Evolutionary conservation across 2,888 invertebrate species (phyloP), one percentile per base, ranked within the genome.

Genomic region (Crossocerus cetratus): DNA sequence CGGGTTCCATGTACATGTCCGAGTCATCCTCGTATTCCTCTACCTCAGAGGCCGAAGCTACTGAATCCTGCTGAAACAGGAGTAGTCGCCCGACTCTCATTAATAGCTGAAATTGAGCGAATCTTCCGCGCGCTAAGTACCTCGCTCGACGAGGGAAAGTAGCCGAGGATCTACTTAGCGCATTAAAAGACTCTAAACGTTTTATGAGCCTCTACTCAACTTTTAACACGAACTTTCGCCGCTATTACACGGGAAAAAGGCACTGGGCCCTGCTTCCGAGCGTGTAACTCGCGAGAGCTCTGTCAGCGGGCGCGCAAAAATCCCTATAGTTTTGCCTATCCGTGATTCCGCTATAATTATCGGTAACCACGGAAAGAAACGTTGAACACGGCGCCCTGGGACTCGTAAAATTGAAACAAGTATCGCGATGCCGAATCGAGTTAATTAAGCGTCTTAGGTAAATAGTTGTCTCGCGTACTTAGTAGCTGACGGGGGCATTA

Each of bases 1-100:
- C 87, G 0, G 91, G 88, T 73, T 91, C 91, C 91, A 91, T 90
- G 64, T 90, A 91, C 90, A 91, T 91, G 72, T 91, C 91, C 0
- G 89, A 89, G 62, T 91, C 91, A 65, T 91, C 89, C 68, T 90
- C 71, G 91, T 93, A 72, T 13, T 87, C 88, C 2, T 83, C 84
- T 0, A 76, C 69, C 58, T 86, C 89, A 0, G 87, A 86, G 3
- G 90, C 90, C 1, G 90, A 84, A 42, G 87, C 89, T 68, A 88
- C 74, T 2, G 89, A 89, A 67, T 90, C 90, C 90, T 90, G 80
- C n/a, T n/a, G n/a, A n/a, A 70, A 13, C 22, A 22, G 42, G 23
- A 71, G 13, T 16, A 61, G 22, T 64, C 55, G 23, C 55, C 21
- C n/a, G 1, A 49, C 32, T 21, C 20, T 70, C 65, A 61, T 43